Evolutionary conservation across 2,888 invertebrate species (phyloP).

Genomic region (Drosophila longiperda): DNA sequence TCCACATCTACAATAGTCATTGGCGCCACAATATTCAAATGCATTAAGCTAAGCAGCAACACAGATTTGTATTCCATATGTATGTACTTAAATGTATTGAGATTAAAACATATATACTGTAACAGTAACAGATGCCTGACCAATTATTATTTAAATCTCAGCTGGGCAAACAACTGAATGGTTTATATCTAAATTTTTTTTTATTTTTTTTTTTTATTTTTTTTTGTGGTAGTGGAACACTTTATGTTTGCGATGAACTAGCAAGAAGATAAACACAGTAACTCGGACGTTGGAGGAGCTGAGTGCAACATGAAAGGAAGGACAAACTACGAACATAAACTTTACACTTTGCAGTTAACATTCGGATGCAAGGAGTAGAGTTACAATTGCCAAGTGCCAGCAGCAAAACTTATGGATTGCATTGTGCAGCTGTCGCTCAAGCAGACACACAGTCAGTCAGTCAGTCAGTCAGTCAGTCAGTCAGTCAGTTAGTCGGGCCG

Average conservation of each 20-base stretch:
- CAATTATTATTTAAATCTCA: conserved; percentile 41
- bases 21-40: conserved; percentile 15
- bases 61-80: conserved; percentile 45
- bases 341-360: conserved; percentile 52
- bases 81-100: conserved; percentile 41
- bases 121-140: conserved; percentile 37
- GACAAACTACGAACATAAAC: conserved; percentile 62
- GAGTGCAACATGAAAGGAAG: conserved; percentile 33
- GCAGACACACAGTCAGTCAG: conserved; percentile 36
- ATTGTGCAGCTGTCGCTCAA: conserved; percentile 60
- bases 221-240: conserved; percentile 41
- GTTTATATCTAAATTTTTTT: background rate
- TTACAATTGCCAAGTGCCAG: conserved; percentile 46
- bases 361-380: conserved; percentile 40
- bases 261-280: conserved; percentile 35
- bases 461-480: conserved; percentile 12
- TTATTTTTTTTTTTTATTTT: background rate
- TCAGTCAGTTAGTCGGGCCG: conserved; percentile 6
- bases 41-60: conserved; percentile 18
- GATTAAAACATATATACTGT: conserved; percentile 50
- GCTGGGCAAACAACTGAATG: conserved; percentile 9
- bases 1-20: conserved; percentile 14
- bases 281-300: conserved; percentile 1
- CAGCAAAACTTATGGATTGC: conserved; percentile 37
- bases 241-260: conserved; percentile 62